Evolutionary conservation across 2,888 invertebrate genomes (phyloP).

Genomic region (Hermaeophaga mercurialis): DNA sequence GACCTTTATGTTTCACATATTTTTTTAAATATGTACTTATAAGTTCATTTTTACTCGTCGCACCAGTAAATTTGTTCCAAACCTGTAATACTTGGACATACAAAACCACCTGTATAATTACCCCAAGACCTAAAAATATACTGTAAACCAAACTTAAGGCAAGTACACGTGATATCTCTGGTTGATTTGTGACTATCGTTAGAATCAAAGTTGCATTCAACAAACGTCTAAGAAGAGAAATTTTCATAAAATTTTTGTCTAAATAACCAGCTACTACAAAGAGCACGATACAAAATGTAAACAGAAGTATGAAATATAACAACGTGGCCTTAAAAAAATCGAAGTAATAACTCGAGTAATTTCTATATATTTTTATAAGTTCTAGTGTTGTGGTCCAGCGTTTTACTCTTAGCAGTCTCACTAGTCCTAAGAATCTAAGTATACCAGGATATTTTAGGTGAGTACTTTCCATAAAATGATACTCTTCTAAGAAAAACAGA

Average conservation of each 20-base stretch:
- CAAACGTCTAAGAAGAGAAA: neutral
- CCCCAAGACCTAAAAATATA: neutral
- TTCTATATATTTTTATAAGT: slow-evolving; percentile 6
- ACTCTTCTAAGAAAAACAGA: neutral
- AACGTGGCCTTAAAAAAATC: slow-evolving; percentile 11
- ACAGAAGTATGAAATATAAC: slow-evolving; percentile 2
- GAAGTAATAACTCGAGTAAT: slow-evolving; percentile 21
- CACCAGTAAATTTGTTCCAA: slow-evolving; percentile 43
- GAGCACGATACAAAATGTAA: slow-evolving; percentile 1
- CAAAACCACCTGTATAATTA: slow-evolving; percentile 2
- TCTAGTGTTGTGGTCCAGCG: neutral
- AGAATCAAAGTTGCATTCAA: neutral
- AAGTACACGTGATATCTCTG: neutral
- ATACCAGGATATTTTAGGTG: too few species aligned
- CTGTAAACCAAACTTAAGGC: neutral
- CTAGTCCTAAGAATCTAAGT: neutral
- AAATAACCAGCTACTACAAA: neutral
- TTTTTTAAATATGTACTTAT: slow-evolving; percentile 54
- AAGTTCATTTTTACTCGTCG: slow-evolving; percentile 45
- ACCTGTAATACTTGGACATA: slow-evolving; percentile 43
- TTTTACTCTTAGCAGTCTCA: neutral
- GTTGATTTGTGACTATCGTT: neutral
- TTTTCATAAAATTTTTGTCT: too few species aligned
- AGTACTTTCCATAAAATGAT: too few species aligned
- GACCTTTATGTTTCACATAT: slow-evolving; percentile 57